Evolutionary conservation across 2,113 vertebrate species (phyloP), one percentile per base, ranked within the genome.

Genomic region (Oreochromis spilurus): DNA sequence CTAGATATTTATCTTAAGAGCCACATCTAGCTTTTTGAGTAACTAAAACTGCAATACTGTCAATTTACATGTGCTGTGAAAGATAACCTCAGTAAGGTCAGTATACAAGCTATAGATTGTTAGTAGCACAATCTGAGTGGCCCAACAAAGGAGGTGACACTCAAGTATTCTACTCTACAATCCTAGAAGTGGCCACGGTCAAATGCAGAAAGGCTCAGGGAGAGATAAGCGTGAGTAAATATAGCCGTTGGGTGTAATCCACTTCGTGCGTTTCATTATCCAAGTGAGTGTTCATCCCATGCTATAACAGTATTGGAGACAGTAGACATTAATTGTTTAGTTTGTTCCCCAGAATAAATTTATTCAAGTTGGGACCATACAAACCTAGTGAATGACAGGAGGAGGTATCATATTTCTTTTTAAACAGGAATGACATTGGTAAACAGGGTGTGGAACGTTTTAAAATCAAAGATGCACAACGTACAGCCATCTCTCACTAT

Each of bases 301-400:
- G 87, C 89, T 85, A 52, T 40, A 55, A 88, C 78, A 87, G 82
- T 77, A 80, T 83, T 92, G 78, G 85, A 95, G 87, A 93, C 89
- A 92, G 85, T 84, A n/a, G 36, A 94, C 83, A 84, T 83, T 53
- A 90, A 26, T 84, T 7, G 79, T 92, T 70, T 84, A 86, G 92
- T 85, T 94, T 95, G 93, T 95, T 96, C 95, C 95, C 94, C 94
- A 96, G 94, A 93, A 92, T 94, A 93, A 52, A 92, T 96, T 96
- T 96, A 96, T 96, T 96, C 82, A 87, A 90, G 31, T 95, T 91
- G 89, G 94, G 92, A 92, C 89, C 91, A 95, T 94, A 95, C 94
- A 95, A 95, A 94, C 91, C 92, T 92, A 91, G 89, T 93, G 90
- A 92, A 93, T 89, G 89, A 95, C 89, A 94, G 90, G 87, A 93